These are phyloP conservation scores for Pristiophorus japonicus DNA, from an alignment of 2,113 vertebrate species.

Conservation along the genomic window DNA sequence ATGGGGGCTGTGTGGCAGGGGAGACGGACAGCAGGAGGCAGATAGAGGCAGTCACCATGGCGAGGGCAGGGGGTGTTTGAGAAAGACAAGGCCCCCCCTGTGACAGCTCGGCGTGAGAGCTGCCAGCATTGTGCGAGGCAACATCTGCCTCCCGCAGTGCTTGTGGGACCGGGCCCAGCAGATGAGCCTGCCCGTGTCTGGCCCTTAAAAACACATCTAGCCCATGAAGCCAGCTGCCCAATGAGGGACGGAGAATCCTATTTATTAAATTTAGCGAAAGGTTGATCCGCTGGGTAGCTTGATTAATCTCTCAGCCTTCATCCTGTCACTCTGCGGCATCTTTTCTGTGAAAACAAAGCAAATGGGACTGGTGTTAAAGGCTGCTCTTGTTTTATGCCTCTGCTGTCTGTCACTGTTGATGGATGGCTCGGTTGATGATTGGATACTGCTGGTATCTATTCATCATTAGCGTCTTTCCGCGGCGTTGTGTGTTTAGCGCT, in stretches of 20 bases:
- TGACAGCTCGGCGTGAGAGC: constrained; percentile 32
- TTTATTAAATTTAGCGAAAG: constrained; percentile 68
- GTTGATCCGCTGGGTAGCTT: constrained; percentile 70
- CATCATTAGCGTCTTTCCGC: constrained; percentile 51
- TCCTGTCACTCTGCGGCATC: constrained; percentile 68
- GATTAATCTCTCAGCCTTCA: constrained; percentile 77
- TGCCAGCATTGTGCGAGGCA: constrained; percentile 50
- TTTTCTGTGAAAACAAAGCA: constrained; percentile 64
- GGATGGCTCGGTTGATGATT: constrained; percentile 75
- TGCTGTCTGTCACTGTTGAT: constrained; percentile 76
- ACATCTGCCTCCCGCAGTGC: constrained; percentile 65
- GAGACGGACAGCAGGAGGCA: constrained; percentile 59
- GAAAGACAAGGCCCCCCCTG: background rate
- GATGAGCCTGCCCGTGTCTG: constrained; percentile 42
- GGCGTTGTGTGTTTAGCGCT: background rate
- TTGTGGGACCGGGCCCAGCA: constrained; percentile 55
- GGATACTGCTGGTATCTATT: constrained; percentile 51
- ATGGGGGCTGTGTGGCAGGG: constrained; percentile 49
- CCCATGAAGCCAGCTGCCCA: constrained; percentile 63
- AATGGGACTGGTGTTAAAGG: constrained; percentile 57
- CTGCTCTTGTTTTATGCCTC: constrained; percentile 64
- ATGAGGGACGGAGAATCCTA: constrained; percentile 59
- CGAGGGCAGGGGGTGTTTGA: constrained; percentile 42
- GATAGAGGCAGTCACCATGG: constrained; percentile 51
- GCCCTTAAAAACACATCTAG: constrained; percentile 49